phyloP scores from a whole-genome alignment of 2,797 vertebrate genomes.

The Siniperca undulata region DNA sequence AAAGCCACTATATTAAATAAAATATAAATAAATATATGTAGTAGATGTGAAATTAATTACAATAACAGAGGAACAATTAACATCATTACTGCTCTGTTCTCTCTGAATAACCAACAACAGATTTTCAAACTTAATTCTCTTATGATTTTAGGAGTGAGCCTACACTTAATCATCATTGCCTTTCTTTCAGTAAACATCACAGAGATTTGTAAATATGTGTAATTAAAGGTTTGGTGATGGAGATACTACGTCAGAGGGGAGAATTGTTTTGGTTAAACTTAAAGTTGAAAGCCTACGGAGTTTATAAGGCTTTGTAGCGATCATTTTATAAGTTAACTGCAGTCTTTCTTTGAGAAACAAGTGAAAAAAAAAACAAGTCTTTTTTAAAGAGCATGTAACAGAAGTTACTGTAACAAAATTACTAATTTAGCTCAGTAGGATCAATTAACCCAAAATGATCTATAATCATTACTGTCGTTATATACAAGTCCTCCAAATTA shows the following conservation, averaged over 20 bases:
- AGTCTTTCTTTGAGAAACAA: not conserved
- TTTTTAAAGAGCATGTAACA: not conserved
- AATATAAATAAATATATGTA: not conserved
- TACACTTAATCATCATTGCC: not conserved
- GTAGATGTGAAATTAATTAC: constrained; percentile 6
- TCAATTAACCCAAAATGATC: too few species aligned
- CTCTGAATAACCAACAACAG: constrained; percentile 13
- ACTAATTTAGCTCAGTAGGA: too few species aligned
- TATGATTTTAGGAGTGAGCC: not conserved
- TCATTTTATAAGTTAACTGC: not conserved
- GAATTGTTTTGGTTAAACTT: too few species aligned
- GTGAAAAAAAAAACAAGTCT: too few species aligned
- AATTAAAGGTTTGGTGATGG: not conserved
- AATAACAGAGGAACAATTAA: not conserved
- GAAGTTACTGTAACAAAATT: too few species aligned
- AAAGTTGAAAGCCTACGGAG: too few species aligned
- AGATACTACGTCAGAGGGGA: too few species aligned
- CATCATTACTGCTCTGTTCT: not conserved
- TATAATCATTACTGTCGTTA: too few species aligned
- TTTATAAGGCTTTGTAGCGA: not conserved
- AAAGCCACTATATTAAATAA: not conserved
- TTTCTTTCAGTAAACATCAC: not conserved
- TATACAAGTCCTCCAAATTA: too few species aligned
- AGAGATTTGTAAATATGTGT: not conserved
- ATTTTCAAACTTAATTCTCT: not conserved